Conservation (phyloP, 1,140 invertebrate species). For the Drosophila ficusphila region DNA sequence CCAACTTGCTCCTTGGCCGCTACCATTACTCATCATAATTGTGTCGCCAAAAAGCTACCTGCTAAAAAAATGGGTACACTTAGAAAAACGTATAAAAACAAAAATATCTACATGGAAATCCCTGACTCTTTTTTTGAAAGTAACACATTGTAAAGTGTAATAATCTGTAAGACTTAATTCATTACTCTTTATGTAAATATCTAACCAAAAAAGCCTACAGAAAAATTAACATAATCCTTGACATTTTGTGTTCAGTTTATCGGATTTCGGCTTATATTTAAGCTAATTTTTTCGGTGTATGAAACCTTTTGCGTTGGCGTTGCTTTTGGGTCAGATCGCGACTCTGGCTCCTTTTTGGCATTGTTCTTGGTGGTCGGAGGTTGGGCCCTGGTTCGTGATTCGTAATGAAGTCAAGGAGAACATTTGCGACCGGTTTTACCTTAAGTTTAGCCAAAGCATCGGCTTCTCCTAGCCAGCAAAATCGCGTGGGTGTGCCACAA, state of each 20-base stretch:
- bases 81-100: not conserved
- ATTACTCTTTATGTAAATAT: too few species aligned
- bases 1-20: slow-evolving; percentile 55
- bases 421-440: slow-evolving; percentile 61
- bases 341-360: slow-evolving; percentile 68
- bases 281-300: not conserved
- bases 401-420: slow-evolving; percentile 80
- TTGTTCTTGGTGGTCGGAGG: slow-evolving; percentile 64
- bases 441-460: slow-evolving; percentile 19
- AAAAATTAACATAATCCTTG: too few species aligned
- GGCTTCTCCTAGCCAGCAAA: slow-evolving; percentile 20
- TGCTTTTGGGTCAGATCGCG: slow-evolving; percentile 64
- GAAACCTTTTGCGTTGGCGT: slow-evolving; percentile 58
- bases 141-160: too few species aligned
- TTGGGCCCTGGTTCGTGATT: slow-evolving; percentile 70
- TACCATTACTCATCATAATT: slow-evolving; percentile 74
- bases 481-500: slow-evolving; percentile 56
- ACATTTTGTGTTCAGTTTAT: too few species aligned
- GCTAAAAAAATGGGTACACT: slow-evolving; percentile 9
- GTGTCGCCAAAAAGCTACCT: slow-evolving; percentile 46
- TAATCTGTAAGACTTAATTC: too few species aligned
- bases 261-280: too few species aligned
- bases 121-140: too few species aligned
- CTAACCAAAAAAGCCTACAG: too few species aligned
- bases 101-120: not conserved